These are phyloP conservation scores for Dipodomys stephensi DNA, from an alignment of 2,113 vertebrate species.

Conservation along the genomic window DNA sequence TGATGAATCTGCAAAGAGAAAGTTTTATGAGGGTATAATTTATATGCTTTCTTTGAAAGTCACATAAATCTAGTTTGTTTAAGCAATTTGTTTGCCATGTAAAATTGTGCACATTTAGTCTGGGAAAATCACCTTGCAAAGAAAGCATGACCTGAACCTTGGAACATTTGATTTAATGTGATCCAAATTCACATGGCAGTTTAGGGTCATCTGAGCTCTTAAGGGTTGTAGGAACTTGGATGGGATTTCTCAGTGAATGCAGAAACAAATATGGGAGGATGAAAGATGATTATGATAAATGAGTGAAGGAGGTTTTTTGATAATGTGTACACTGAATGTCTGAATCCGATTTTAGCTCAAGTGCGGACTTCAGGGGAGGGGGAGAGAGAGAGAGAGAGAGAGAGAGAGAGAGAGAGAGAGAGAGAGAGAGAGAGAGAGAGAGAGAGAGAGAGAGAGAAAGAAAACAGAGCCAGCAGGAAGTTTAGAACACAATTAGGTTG, in stretches of 20 bases:
- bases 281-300: constrained; percentile 50
- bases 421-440: too few species aligned
- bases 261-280: not conserved
- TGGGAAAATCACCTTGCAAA: constrained; percentile 66
- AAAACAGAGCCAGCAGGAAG: not conserved
- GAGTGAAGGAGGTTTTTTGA: not conserved
- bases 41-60: constrained; percentile 83
- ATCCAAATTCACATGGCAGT: constrained; percentile 41
- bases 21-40: constrained; percentile 80
- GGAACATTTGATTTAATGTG: constrained; percentile 50
- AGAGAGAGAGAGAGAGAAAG: not conserved
- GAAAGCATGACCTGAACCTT: not conserved
- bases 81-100: constrained; percentile 76
- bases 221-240: constrained; percentile 14
- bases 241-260: constrained; percentile 50
- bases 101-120: constrained; percentile 73
- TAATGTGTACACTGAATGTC: not conserved
- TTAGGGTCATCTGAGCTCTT: constrained; percentile 41
- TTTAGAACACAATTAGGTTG: not conserved
- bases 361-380: not conserved
- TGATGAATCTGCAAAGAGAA: constrained; percentile 80
- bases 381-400: too few species aligned
- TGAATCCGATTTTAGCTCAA: not conserved
- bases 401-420: too few species aligned
- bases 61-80: constrained; percentile 74